Evolutionary conservation across 1,140 invertebrate species (phyloP), one percentile per base, ranked within the genome.

Genomic region (Ruditapes philippinarum): DNA sequence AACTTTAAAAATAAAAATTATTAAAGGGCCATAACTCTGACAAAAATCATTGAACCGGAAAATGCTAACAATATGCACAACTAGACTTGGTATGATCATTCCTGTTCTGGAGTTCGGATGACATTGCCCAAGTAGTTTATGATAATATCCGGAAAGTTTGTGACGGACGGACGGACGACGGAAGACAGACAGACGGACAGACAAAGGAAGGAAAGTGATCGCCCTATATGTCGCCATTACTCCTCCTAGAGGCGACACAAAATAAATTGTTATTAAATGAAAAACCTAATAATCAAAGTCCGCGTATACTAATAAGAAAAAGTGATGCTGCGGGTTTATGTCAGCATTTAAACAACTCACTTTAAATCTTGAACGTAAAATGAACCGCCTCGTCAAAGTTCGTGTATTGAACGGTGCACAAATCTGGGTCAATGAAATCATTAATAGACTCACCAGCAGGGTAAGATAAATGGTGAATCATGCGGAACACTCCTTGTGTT

Each of bases 1-100:
- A 85, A 74, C 76, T 42, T 25, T 90, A 36, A 2, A 91, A 81
- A 45, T 91, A 89, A 0, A 45, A 12, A 73, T 90, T 85, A 33
- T 36, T 86, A 25, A 88, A n/a, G n/a, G n/a, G n/a, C n/a, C n/a
- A n/a, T n/a, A n/a, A n/a, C n/a, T n/a, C n/a, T n/a, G n/a, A n/a
- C n/a, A n/a, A n/a, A n/a, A n/a, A n/a, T n/a, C n/a, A n/a, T n/a
- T n/a, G n/a, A n/a, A n/a, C n/a, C n/a, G n/a, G n/a, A n/a, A n/a
- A n/a, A n/a, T n/a, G n/a, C n/a, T n/a, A n/a, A n/a, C n/a, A n/a
- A n/a, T n/a, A n/a, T n/a, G n/a, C n/a, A n/a, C n/a, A n/a, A n/a
- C n/a, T n/a, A n/a, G n/a, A n/a, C n/a, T n/a, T n/a, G n/a, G n/a
- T n/a, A n/a, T n/a, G 45, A 14, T 62, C 11, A 28, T 19, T 22